A percentile compares a stretch with the other conserved stretches of the same genome.
phyloP scores from a whole-genome alignment of 2,888 invertebrate genomes.

The Drosophila trichaetosa region DNA sequence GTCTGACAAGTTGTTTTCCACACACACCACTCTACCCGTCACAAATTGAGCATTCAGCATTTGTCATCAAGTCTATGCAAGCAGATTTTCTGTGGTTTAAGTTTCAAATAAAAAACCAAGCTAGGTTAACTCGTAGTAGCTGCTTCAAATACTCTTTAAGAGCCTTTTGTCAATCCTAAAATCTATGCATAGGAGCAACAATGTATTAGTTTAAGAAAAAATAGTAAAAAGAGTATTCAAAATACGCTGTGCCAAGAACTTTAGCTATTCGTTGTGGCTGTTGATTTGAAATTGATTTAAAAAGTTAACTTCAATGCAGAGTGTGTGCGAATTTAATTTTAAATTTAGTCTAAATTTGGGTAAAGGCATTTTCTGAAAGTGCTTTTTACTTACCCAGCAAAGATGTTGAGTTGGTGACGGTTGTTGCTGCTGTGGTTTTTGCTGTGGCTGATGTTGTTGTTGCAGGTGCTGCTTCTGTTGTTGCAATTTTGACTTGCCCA shows the following conservation, averaged over 20 bases:
- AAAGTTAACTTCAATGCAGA: slow-evolving; percentile 32
- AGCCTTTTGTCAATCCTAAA: background rate
- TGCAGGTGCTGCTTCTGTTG: slow-evolving; percentile 28
- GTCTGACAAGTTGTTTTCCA: slow-evolving; percentile 48
- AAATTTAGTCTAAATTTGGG: background rate
- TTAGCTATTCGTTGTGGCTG: slow-evolving; percentile 1
- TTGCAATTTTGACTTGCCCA: slow-evolving; percentile 34
- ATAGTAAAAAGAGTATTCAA: slow-evolving; percentile 29
- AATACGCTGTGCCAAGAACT: background rate
- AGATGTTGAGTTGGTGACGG: slow-evolving; percentile 33
- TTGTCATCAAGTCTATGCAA: background rate
- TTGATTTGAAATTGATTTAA: slow-evolving; percentile 17
- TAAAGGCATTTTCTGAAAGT: background rate
- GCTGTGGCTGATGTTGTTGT: slow-evolving; percentile 23
- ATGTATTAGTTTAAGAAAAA: too few relatives aligned
- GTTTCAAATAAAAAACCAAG: background rate
- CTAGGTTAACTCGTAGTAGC: background rate
- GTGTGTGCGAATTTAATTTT: slow-evolving; percentile 50
- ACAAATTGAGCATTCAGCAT: background rate
- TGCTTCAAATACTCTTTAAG: background rate
- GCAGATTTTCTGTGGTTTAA: background rate
- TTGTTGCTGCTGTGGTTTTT: slow-evolving; percentile 22
- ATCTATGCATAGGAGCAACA: background rate
- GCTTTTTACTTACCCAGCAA: slow-evolving; percentile 60
- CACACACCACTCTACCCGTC: slow-evolving; percentile 31